phyloP scores from a whole-genome alignment of 2,113 vertebrate species.

The Alectura lathami region DNA sequence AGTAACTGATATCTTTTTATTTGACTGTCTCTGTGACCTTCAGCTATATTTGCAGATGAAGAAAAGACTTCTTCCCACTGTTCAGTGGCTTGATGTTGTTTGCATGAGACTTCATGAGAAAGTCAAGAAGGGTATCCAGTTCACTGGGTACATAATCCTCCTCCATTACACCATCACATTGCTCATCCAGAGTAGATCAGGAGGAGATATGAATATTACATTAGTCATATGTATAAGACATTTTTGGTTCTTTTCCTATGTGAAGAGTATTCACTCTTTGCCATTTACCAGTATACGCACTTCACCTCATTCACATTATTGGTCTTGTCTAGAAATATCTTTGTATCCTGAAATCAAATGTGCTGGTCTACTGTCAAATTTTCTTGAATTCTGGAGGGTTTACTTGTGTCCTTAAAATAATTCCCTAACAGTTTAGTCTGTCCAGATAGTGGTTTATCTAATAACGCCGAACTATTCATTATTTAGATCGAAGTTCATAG shows the following conservation, averaged over 20 bases:
- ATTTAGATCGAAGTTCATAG: background rate
- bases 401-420: background rate
- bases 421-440: background rate
- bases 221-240: no score
- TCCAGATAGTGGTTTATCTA: background rate
- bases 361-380: background rate
- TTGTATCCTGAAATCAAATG: background rate
- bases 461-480: background rate
- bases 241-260: background rate
- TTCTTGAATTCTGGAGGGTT: background rate
- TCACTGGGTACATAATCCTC: background rate
- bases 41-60: background rate
- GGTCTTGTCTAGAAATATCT: background rate
- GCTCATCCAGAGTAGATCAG: background rate
- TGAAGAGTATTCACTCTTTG: background rate
- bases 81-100: background rate
- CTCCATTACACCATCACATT: background rate
- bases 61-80: background rate
- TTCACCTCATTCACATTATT: background rate
- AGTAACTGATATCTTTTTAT: background rate
- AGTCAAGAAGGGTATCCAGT: background rate
- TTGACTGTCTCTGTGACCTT: background rate
- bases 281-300: background rate
- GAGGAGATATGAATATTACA: background rate
- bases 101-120: background rate